Conservation (phyloP, 1,140 invertebrate species). For the Anoplophora glabripennis region DNA sequence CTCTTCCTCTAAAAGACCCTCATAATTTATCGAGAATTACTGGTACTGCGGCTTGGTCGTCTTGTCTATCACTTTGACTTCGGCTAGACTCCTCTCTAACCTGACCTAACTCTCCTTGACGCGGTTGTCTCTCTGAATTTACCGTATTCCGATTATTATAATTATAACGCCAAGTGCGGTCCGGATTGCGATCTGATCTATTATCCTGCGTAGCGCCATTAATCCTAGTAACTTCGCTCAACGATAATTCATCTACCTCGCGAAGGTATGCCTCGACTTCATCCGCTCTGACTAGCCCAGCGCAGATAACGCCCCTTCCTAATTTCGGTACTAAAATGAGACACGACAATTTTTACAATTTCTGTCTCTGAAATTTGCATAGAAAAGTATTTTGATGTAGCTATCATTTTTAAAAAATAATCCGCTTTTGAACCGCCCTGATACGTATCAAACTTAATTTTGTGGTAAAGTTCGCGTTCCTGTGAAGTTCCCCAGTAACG, state of each 20-base stretch:
- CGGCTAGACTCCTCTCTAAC: not conserved
- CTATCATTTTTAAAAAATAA: not conserved
- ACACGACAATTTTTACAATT: not conserved
- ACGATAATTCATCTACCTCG: not conserved
- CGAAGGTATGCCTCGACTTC: not conserved
- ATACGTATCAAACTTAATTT: constrained; percentile 4
- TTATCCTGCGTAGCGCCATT: not conserved
- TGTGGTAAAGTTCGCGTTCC: constrained; percentile 1
- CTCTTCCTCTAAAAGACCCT: not conserved
- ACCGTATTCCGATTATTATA: not conserved
- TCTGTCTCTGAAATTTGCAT: not conserved
- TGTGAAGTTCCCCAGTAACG: not conserved
- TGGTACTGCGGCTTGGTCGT: not conserved
- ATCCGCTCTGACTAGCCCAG: not conserved
- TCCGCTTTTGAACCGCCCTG: not conserved
- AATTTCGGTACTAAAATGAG: not conserved
- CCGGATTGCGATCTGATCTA: not conserved
- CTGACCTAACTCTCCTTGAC: not conserved
- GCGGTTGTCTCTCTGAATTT: not conserved
- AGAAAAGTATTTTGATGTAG: not conserved
- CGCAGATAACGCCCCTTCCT: not conserved
- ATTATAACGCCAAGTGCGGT: not conserved
- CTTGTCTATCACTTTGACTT: not conserved
- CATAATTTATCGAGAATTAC: not conserved
- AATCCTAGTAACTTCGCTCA: not conserved